A percentile compares a stretch with the other conserved stretches of the same genome.
Evolutionary conservation across 2,797 vertebrate species (phyloP).

Genomic region (Microhierax caerulescens): DNA sequence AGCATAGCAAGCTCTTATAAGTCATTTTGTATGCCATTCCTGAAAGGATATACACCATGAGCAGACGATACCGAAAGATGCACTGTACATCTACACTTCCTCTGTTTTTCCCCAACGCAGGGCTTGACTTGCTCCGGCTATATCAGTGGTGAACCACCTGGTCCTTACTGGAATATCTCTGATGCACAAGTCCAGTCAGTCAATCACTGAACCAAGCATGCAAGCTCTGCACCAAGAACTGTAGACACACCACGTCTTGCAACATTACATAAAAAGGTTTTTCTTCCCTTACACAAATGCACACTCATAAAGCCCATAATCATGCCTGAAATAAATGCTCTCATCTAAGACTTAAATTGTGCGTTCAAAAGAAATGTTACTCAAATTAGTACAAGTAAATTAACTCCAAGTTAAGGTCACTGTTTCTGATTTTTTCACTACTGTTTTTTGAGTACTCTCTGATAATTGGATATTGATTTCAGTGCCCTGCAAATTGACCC

Average conservation of each 20-base stretch:
- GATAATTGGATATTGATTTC: conserved; percentile 37
- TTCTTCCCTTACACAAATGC: neutral
- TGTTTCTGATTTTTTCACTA: neutral
- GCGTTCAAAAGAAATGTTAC: neutral
- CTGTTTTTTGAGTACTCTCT: neutral
- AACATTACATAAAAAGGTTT: neutral
- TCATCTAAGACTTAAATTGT: neutral
- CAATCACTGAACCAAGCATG: neutral
- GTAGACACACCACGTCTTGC: neutral
- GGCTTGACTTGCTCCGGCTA: neutral
- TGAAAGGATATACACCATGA: neutral
- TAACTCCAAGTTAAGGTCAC: neutral
- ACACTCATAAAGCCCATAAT: neutral
- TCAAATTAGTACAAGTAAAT: conserved; percentile 26
- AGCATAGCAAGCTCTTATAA: neutral
- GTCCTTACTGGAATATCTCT: accelerated
- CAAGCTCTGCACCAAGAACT: neutral
- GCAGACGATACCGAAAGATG: neutral
- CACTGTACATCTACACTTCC: neutral
- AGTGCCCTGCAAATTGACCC: conserved; percentile 1
- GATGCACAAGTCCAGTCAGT: neutral
- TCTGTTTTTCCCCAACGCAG: neutral
- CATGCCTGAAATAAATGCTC: neutral
- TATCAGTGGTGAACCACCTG: neutral
- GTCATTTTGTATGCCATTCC: neutral